Base-by-base conservation (phyloP, 2,888 invertebrate species). In the Cetonia aurata region DNA sequence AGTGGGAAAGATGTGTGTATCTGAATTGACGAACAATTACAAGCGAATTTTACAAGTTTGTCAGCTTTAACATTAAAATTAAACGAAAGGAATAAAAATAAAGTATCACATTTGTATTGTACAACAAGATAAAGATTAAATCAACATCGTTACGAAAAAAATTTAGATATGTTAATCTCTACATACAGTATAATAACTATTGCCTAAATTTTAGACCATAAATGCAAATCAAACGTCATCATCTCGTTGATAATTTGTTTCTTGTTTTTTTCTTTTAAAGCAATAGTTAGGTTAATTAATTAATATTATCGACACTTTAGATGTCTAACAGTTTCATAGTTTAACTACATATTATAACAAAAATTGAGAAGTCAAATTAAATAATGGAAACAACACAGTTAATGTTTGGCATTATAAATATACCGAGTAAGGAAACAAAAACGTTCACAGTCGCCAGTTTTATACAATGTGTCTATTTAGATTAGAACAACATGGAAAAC, bases 91-190 rank as follows among this genome's bases (percentile, higher is more conserved):
- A 65, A 50, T 65, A 65, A 50, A 62, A 65, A 65, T 65, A 33
- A 50, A 65, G 50, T 65, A 65, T 65, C 62, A 65, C 62, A 65
- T 65, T 65, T 65, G 50, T 57, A 65, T 65, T 65, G 52, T 65
- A 52, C 62, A 65, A 50, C 62, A 50, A 48, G 52, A 65, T 65
- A 65, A 65, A n/a, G 41, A 42, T 42, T 42, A 52, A 15, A 65
- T 48, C 31, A 41, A 50, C 55, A 37, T 31, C 8, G 25, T 44
- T 15, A 19, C n/a, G n/a, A 17, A 60, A 25, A 46, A 46, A 46
- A 41, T 31, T 46, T 31, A 25, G 37, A 65, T 37, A 65, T 48
- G 50, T 50, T 17, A 50, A 65, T 50, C 33, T 62, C 50, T 41
- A 65, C 62, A 65, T 65, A 50, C n/a, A 37, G 25, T 25, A 25